phyloP scores from a whole-genome alignment of 1,140 invertebrate species.

The Megathymus violae region DNA sequence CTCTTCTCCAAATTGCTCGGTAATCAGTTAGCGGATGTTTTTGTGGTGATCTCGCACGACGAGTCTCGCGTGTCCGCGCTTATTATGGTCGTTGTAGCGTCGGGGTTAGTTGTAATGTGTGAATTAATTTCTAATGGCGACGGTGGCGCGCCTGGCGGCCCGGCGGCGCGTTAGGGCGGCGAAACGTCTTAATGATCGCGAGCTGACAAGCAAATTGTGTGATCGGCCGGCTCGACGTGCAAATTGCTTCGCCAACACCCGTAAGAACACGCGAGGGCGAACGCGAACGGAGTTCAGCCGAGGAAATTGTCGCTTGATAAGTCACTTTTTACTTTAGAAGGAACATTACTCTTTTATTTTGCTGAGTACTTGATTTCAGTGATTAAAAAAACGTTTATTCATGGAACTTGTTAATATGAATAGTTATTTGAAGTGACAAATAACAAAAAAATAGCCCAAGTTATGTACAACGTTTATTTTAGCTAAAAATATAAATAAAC shows the following conservation, averaged over 20 bases:
- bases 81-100: conserved; percentile 32
- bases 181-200: conserved; percentile 60
- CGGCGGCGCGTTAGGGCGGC: conserved; percentile 48
- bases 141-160: conserved; percentile 41
- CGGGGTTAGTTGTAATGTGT: conserved; percentile 48
- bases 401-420: too few species aligned
- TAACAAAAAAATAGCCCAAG: too few species aligned
- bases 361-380: too few species aligned
- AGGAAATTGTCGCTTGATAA: conserved; percentile 34
- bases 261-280: conserved; percentile 48
- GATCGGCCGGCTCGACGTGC: conserved; percentile 61
- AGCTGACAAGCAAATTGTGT: conserved; percentile 71
- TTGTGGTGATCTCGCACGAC: conserved; percentile 41
- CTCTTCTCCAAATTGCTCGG: conserved; percentile 53
- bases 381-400: too few species aligned
- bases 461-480: too few species aligned
- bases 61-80: conserved; percentile 27
- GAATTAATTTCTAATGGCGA: conserved; percentile 71
- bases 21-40: conserved; percentile 55
- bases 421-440: too few species aligned
- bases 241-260: conserved; percentile 61
- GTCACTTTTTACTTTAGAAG: conserved; percentile 6
- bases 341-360: conserved; percentile 10
- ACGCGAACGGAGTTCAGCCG: conserved; percentile 10
- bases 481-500: too few species aligned